Evolutionary conservation across 2,888 invertebrate genomes (phyloP).

Genomic region (Leuctra nigra): DNA sequence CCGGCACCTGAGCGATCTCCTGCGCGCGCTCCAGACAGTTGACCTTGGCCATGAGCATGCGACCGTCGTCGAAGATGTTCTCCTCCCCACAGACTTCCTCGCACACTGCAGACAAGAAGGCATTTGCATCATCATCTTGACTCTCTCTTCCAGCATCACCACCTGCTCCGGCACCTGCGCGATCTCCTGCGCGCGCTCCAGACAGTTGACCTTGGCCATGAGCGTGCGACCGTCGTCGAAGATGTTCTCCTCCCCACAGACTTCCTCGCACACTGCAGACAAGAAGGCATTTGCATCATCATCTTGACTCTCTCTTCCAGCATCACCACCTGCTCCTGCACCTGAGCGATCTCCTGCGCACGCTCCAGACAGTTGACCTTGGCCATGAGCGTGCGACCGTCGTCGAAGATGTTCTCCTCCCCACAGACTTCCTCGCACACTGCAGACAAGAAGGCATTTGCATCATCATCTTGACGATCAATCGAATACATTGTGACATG

Average conservation of each 20-base stretch:
- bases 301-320: slow-evolving; percentile 67
- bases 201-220: slow-evolving; percentile 52
- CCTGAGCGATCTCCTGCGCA: slow-evolving; percentile 43
- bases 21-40: slow-evolving; percentile 56
- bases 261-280: slow-evolving; percentile 71
- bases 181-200: slow-evolving; percentile 49
- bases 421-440: slow-evolving; percentile 82
- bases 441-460: slow-evolving; percentile 33
- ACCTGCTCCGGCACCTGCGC: slow-evolving; percentile 56
- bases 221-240: slow-evolving; percentile 65
- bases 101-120: slow-evolving; percentile 56
- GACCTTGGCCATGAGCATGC: slow-evolving; percentile 52
- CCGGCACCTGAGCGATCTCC: slow-evolving; percentile 46
- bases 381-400: slow-evolving; percentile 57
- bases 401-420: slow-evolving; percentile 70
- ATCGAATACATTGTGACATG: too few species aligned
- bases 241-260: slow-evolving; percentile 68
- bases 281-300: not conserved
- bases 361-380: slow-evolving; percentile 56
- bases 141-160: slow-evolving; percentile 61
- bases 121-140: too few species aligned
- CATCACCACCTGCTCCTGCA: slow-evolving; percentile 55
- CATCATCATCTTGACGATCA: too few species aligned
- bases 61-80: slow-evolving; percentile 70
- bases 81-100: slow-evolving; percentile 76